phyloP scores from a whole-genome alignment of 1,140 invertebrate species.

The Micrasema longulum region DNA sequence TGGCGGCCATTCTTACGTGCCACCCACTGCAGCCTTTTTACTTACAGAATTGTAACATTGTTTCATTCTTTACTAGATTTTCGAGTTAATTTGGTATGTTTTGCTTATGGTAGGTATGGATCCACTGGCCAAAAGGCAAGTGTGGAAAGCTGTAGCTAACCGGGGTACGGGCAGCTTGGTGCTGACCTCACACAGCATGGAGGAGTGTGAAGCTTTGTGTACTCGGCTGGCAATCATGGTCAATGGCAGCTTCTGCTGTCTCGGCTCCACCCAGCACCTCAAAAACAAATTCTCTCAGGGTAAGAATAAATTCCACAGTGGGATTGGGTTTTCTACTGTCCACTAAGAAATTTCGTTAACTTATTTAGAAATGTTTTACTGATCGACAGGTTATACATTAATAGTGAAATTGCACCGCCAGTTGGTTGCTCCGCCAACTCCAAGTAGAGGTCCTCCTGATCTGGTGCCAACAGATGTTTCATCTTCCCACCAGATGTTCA shows the following conservation, averaged over 20 bases:
- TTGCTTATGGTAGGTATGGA: slow-evolving; percentile 75
- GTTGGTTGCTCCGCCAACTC: no score
- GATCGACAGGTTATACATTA: slow-evolving; percentile 57
- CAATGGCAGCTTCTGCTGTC: slow-evolving; percentile 80
- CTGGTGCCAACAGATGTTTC: background rate
- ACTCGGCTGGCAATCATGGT: slow-evolving; percentile 90
- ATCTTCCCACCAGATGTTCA: slow-evolving; percentile 34
- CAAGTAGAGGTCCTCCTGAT: slow-evolving; percentile 1
- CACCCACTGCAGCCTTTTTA: no score
- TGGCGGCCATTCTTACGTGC: no score
- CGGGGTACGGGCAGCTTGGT: slow-evolving; percentile 76
- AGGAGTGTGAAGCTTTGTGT: slow-evolving; percentile 90
- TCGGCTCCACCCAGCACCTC: slow-evolving; percentile 78
- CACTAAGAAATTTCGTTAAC: no score
- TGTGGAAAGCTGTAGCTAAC: slow-evolving; percentile 79
- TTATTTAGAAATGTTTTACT: no score
- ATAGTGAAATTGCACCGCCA: no score
- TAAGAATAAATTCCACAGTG: no score
- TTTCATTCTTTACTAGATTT: no score
- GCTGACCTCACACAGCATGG: slow-evolving; percentile 86
- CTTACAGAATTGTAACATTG: no score
- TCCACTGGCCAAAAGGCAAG: slow-evolving; percentile 82
- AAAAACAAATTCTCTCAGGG: slow-evolving; percentile 77
- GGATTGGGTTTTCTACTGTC: no score
- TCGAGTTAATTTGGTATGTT: background rate